Conservation (phyloP, 2,888 invertebrate genomes). For the Spicauda simplicius region DNA sequence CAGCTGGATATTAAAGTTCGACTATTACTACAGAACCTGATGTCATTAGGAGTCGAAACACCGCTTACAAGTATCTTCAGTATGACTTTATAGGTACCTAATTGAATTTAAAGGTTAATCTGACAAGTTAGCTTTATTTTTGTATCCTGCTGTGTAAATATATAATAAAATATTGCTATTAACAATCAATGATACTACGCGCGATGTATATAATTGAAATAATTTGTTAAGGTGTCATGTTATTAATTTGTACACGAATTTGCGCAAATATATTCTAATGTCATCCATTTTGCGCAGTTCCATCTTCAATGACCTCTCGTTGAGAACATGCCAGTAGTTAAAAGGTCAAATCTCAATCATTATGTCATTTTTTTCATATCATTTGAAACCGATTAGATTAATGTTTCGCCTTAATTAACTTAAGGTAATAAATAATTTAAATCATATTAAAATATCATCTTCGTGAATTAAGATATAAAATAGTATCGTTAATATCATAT, state of each 20-base stretch:
- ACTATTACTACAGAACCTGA: no score
- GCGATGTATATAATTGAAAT: conserved; percentile 1
- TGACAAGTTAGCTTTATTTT: background rate
- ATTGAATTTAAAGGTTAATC: no score
- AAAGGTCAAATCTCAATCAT: conserved; percentile 32
- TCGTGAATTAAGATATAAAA: background rate
- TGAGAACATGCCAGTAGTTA: conserved; percentile 6
- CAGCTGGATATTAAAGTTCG: no score
- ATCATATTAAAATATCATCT: background rate
- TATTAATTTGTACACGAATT: conserved; percentile 7
- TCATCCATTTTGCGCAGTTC: conserved; percentile 9
- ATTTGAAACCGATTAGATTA: conserved; percentile 4
- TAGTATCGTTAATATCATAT: no score
- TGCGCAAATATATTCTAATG: background rate
- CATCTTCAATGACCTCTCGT: conserved; percentile 25
- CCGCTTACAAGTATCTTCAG: no score
- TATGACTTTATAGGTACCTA: no score
- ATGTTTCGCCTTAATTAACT: background rate
- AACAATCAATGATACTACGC: background rate
- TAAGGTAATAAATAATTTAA: background rate
- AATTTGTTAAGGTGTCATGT: background rate
- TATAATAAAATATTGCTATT: background rate
- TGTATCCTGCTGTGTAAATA: background rate
- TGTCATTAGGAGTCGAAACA: no score
- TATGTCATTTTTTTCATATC: conserved; percentile 8